phyloP scores from a whole-genome alignment of 2,113 vertebrate genomes.

The Crotalus tigris region DNA sequence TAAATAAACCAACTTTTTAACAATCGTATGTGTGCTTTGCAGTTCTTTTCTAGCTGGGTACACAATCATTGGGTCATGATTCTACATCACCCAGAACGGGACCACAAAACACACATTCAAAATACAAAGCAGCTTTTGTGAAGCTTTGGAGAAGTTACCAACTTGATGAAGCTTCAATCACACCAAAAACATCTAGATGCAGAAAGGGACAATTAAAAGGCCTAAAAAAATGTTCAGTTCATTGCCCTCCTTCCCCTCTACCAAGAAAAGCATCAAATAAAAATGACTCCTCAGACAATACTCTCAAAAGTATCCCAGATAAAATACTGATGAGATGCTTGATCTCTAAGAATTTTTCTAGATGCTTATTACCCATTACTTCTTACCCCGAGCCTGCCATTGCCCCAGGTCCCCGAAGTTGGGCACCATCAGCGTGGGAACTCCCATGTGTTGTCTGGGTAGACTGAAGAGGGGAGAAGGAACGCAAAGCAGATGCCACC shows the following conservation, averaged over 20 bases:
- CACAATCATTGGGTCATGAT: background rate
- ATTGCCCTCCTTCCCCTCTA: background rate
- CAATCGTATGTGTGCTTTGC: background rate
- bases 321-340: background rate
- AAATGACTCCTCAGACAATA: background rate
- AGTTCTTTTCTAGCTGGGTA: background rate
- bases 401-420: slow-evolving; percentile 63
- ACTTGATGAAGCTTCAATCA: background rate
- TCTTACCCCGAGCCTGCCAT: slow-evolving; percentile 88
- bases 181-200: background rate
- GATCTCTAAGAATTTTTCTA: background rate
- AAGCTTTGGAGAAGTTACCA: background rate
- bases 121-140: background rate
- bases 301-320: background rate
- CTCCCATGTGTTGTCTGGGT: slow-evolving; percentile 73
- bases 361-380: background rate
- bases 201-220: background rate
- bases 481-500: slow-evolving; percentile 84
- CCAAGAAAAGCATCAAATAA: background rate
- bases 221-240: background rate
- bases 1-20: background rate
- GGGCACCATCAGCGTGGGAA: slow-evolving; percentile 64
- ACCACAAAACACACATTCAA: background rate
- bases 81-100: background rate
- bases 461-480: slow-evolving; percentile 86